A percentile compares a stretch with the other conserved stretches of the same genome.
These are phyloP conservation scores for Eristalis pertinax DNA, from an alignment of 2,888 invertebrate species.

Conservation along the genomic window DNA sequence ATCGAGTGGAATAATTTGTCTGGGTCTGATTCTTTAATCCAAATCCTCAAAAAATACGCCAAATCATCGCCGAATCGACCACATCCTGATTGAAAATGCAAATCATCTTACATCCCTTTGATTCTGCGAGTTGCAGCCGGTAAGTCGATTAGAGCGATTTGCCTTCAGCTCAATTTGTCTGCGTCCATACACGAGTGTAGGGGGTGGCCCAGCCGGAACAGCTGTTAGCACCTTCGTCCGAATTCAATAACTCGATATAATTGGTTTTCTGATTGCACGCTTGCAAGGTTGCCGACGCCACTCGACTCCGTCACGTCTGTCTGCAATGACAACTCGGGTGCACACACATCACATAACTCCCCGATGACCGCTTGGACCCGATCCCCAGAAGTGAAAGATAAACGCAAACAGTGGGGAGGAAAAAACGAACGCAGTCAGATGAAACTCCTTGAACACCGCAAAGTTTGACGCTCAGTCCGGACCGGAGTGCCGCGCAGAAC, in stretches of 20 bases:
- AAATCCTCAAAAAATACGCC: no score
- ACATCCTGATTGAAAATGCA: no score
- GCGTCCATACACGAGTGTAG: not conserved
- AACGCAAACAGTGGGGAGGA: not conserved
- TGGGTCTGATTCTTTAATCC: no score
- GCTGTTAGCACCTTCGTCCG: not conserved
- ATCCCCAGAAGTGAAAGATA: not conserved
- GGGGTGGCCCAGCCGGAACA: not conserved
- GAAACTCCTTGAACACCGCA: not conserved
- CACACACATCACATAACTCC: not conserved
- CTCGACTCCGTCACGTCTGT: not conserved
- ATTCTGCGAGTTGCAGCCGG: no score
- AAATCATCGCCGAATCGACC: no score
- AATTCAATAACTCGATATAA: not conserved
- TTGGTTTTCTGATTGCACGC: not conserved
- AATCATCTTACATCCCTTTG: no score
- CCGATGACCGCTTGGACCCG: not conserved
- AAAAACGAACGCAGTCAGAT: not conserved
- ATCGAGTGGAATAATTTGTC: no score
- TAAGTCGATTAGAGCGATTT: not conserved
- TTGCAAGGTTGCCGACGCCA: not conserved
- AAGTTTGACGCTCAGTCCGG: not conserved
- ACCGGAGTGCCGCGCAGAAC: not conserved
- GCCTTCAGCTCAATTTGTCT: not conserved
- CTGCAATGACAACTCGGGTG: not conserved